These are phyloP conservation scores for Phenganax stokvisi DNA, from an alignment of 92 coral and sea anemone genomes.

Conservation along the genomic window DNA sequence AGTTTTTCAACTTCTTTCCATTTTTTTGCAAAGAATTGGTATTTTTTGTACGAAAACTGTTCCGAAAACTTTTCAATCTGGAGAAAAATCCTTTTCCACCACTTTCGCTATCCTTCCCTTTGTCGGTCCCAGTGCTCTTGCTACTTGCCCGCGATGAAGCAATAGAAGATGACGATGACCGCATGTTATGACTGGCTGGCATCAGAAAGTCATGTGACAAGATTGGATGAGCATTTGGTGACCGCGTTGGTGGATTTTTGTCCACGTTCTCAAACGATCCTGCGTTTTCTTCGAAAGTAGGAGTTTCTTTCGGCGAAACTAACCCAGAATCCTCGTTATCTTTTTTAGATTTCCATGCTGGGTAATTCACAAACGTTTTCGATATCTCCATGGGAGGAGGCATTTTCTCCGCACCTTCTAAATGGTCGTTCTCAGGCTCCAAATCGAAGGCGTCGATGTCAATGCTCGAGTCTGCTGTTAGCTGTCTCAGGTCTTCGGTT, in stretches of 20 bases:
- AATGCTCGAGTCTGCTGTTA: constrained; percentile 22
- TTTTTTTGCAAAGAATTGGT: neutral
- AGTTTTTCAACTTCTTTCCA: neutral
- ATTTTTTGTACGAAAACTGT: constrained; percentile 28
- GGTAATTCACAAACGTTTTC: neutral
- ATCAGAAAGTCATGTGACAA: neutral
- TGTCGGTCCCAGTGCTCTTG: constrained; percentile 1
- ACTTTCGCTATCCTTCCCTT: neutral
- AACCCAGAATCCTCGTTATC: neutral
- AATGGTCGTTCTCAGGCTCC: constrained; percentile 12
- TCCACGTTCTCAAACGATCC: neutral
- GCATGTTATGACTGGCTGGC: neutral
- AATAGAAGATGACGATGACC: constrained; percentile 1
- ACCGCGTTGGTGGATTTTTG: neutral
- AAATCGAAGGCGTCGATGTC: constrained; percentile 15
- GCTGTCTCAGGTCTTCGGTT: constrained; percentile 31
- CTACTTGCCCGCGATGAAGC: constrained; percentile 23
- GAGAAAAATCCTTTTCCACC: constrained; percentile 30
- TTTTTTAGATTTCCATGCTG: neutral
- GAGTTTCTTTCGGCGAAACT: neutral
- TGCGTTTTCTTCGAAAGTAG: neutral
- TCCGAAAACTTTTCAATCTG: constrained; percentile 26
- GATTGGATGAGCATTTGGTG: neutral
- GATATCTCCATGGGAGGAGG: neutral
- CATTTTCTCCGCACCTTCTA: constrained; percentile 5